Base-by-base conservation (phyloP, 2,797 vertebrate genomes). In the Melanotaenia pygmaea region DNA sequence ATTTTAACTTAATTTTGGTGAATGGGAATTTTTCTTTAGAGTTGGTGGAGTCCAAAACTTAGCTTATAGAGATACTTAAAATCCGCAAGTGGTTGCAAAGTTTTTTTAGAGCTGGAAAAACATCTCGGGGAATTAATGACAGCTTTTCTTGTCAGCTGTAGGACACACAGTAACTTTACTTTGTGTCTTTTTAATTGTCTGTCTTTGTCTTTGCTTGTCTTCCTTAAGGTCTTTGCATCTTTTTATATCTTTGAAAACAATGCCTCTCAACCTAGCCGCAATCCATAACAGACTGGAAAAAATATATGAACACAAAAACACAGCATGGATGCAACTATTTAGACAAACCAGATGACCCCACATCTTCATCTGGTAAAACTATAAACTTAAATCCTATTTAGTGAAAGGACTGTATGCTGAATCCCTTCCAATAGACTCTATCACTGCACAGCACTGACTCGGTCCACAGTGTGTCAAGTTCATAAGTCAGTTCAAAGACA, bases 281-380 rank as follows among this genome's bases (percentile, higher is more conserved):
- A 13, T 80, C 72, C 85, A 82, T 0, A 3, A 18, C 64, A 79
- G 75, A 66, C 16, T 80, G 74, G 34, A 81, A 77, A 74, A 64
- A 67, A 16, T 66, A 79, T 67, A 73, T 79, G 70, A 40, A 76
- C 72, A 75, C 65, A 80, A 69, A 83, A 70, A 84, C 57, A 13
- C 43, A 65, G 57, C 51, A 30, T 14, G 2, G 57, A 77, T 77
- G 56, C 50, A 66, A 57, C 66, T 66, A 40, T 82, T 82, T 26
- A 78, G 66, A 86, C 67, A 72, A 81, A 86, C 81, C 76, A 77
- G 65, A 72, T 67, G 80, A 81, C 80, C 79, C 64, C 14, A 4
- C 30, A 16, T 67, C 71, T 67, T 62, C 74, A 69, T 84, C 69
- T 86, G 79, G 38, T 67, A 18, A 1, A 40, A 43, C 76, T 75